phyloP scores from a whole-genome alignment of 2,113 vertebrate species.

The Apodemus speciosus region DNA sequence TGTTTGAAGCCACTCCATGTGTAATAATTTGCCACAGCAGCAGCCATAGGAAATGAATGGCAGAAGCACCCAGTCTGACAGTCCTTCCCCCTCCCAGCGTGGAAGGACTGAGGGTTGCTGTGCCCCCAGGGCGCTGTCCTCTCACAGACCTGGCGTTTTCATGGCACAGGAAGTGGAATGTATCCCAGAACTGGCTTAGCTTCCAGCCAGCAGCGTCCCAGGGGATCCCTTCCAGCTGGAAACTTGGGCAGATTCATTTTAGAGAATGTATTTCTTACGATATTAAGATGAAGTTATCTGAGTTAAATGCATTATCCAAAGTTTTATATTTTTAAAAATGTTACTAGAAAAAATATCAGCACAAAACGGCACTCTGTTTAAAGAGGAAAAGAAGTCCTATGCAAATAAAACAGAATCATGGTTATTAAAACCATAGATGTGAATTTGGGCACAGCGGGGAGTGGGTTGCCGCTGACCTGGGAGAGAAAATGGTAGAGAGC shows the following conservation, averaged over 20 bases:
- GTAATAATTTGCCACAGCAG: background rate
- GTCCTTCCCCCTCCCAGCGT: background rate
- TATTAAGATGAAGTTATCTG: conserved; percentile 22
- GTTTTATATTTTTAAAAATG: conserved; percentile 34
- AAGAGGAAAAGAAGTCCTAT: conserved; percentile 35
- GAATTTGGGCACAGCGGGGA: background rate
- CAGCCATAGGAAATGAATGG: background rate
- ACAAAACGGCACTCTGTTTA: background rate
- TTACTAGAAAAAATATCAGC: background rate
- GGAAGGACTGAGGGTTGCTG: fast-evolving
- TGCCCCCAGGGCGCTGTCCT: background rate
- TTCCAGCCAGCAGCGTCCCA: background rate
- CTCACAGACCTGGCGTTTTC: background rate
- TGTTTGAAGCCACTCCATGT: background rate
- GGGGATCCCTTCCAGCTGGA: background rate
- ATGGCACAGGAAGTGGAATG: background rate
- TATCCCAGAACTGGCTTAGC: background rate
- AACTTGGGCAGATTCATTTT: conserved; percentile 42
- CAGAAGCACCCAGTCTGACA: background rate
- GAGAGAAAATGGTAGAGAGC: background rate
- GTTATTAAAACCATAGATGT: background rate
- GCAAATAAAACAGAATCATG: background rate
- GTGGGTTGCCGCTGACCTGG: background rate
- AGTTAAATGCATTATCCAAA: conserved; percentile 1
- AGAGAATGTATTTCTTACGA: conserved; percentile 19